Evolutionary conservation across 64 coral and sea anemone genomes (phyloP).

Genomic region (Exaiptasia diaphana): DNA sequence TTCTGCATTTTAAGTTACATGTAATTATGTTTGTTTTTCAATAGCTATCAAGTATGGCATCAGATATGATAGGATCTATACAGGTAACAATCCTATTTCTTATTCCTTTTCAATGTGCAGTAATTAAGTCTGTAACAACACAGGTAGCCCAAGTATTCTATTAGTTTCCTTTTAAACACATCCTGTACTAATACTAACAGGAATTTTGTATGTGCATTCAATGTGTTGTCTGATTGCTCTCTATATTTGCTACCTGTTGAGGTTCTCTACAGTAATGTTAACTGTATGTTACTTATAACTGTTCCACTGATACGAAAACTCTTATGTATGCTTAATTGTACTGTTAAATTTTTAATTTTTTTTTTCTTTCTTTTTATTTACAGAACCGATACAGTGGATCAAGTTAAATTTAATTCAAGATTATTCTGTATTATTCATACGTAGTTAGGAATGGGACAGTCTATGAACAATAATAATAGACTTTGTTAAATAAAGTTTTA

Average conservation of each 20-base stretch:
- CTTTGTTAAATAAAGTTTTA: too few species aligned
- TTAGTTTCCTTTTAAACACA: background rate
- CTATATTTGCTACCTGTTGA: too few species aligned
- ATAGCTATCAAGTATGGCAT: slow-evolving; percentile 89
- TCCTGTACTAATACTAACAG: background rate
- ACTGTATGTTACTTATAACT: background rate
- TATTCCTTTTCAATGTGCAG: background rate
- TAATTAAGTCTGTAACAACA: background rate
- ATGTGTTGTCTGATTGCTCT: too few species aligned
- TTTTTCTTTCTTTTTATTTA: slow-evolving; percentile 18
- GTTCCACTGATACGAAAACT: background rate
- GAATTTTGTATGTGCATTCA: too few species aligned
- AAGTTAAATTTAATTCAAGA: slow-evolving; percentile 62
- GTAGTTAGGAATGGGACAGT: background rate
- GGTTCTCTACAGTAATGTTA: background rate
- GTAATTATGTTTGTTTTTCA: background rate
- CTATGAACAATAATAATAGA: too few species aligned
- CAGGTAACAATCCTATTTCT: slow-evolving; percentile 45
- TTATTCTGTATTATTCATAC: background rate
- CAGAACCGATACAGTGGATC: slow-evolving; percentile 96
- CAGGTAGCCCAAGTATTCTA: background rate
- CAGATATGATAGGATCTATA: slow-evolving; percentile 92
- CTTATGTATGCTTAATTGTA: background rate
- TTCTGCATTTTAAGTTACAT: background rate
- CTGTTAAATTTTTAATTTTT: background rate